Base-by-base conservation (phyloP, 2,113 vertebrate species). In the Recurvirostra avosetta region DNA sequence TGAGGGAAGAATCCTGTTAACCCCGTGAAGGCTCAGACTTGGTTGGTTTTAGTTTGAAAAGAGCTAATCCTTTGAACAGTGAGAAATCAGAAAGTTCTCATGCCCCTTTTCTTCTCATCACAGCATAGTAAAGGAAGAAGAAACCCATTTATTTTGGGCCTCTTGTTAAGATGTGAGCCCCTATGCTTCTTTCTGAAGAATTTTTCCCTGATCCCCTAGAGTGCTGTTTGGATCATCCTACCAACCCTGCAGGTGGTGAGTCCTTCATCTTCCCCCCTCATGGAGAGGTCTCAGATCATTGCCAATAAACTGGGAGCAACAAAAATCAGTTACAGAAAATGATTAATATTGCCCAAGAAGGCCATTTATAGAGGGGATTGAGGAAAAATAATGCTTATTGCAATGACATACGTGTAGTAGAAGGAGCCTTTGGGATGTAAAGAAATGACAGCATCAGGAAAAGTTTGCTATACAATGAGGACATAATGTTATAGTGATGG, bases 1-100 rank as follows among this genome's bases (percentile, higher is more conserved):
- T 74, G 83, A 73, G 63, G 76, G 49, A 34, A 74, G 50, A 71
- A 77, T 56, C 41, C 12, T 53, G 8, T 53, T 79, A 67, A 72
- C 29, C 6, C 36, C 1, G 1, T 0, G 0, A 72, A 73, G 34
- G 16, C n/a, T 88, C n/a, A 63, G 50, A 41, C 16, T 27, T 41
- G 25, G 21, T 19, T 45, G 40, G 0, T 59, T 70, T 75, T 17
- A 23, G 14, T 50, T 59, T 68, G 62, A 65, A 82, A 88, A 86
- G 20, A 78, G 6, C 14, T 66, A 66, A 74, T 8, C 41, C 12
- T 62, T 45, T 3, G 5, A 77, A 55, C 32, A 38, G 67, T 41
- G 38, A 41, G 12, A 49, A 81, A 71, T 38, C 13, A 34, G 29
- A 63, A 71, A 73, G 63, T 49, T 81, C 70, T 82, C 40, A 11